Percentiles rank a stretch among this genome's conserved stretches.
Conservation (phyloP, 2,797 vertebrate genomes). For the Etheostoma perlongum region DNA sequence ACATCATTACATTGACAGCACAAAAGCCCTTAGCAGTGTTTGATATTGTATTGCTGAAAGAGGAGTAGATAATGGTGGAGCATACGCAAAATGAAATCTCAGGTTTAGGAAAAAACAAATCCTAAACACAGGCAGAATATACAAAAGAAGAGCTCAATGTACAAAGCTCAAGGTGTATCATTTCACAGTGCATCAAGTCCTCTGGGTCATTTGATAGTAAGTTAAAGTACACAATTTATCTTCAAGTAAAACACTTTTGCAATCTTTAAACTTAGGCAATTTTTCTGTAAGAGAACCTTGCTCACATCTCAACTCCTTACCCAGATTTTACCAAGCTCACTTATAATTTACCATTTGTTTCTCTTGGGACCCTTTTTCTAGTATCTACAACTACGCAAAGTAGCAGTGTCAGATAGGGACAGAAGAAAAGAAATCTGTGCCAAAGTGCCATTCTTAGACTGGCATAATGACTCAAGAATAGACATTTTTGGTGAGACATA, state of each 20-base stretch:
- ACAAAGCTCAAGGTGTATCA: slow-evolving; percentile 39
- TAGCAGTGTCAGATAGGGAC: neutral
- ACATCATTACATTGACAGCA: slow-evolving; percentile 75
- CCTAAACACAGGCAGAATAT: slow-evolving; percentile 36
- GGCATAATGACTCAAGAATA: slow-evolving; percentile 5
- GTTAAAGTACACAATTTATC: slow-evolving; percentile 27
- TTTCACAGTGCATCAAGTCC: slow-evolving; percentile 43
- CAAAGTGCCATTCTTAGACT: slow-evolving; percentile 7
- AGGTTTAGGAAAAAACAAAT: slow-evolving; percentile 34
- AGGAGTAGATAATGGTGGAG: slow-evolving; percentile 65
- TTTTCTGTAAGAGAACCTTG: slow-evolving; percentile 29
- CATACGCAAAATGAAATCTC: slow-evolving; percentile 56
- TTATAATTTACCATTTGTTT: slow-evolving; percentile 24
- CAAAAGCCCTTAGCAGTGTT: slow-evolving; percentile 68
- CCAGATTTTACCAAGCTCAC: slow-evolving; percentile 35
- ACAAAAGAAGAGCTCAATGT: slow-evolving; percentile 34
- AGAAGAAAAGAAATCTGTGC: neutral
- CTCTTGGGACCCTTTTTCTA: slow-evolving; percentile 42
- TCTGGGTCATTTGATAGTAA: slow-evolving; percentile 53
- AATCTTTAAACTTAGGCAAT: slow-evolving; percentile 20
- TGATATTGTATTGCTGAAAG: slow-evolving; percentile 72
- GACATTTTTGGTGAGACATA: neutral
- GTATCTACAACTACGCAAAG: slow-evolving; percentile 21
- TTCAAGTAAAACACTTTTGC: slow-evolving; percentile 16
- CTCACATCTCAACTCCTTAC: slow-evolving; percentile 28